These are phyloP conservation scores for Pelecanus crispus DNA, from an alignment of 2,113 vertebrate species.

Conservation along the genomic window DNA sequence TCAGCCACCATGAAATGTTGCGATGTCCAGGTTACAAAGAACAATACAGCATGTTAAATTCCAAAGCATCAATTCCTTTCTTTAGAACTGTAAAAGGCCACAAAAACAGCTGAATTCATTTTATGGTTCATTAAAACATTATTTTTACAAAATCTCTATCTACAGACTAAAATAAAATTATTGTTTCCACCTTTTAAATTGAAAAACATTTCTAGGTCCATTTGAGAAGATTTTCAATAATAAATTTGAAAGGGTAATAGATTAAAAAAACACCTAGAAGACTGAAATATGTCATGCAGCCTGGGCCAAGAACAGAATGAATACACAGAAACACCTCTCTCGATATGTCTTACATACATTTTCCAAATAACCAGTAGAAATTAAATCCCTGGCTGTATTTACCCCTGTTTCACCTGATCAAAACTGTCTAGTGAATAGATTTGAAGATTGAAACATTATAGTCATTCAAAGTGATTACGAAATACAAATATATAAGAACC, in stretches of 20 bases:
- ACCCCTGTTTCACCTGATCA: neutral
- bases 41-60: neutral
- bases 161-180: neutral
- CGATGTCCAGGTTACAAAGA: neutral
- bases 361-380: neutral
- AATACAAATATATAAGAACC: neutral
- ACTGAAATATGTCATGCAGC: neutral
- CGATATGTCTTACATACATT: neutral
- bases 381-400: neutral
- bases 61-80: neutral
- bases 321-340: neutral
- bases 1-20: neutral
- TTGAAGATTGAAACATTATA: neutral
- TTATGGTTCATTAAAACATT: neutral
- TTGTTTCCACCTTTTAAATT: neutral
- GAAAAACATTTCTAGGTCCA: neutral
- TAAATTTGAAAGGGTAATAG: neutral
- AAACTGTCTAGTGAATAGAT: neutral
- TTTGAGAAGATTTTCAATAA: neutral
- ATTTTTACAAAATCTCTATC: neutral
- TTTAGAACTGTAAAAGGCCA: neutral
- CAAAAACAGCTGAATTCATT: neutral
- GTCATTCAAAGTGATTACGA: neutral
- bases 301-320: neutral
- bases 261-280: neutral